Evolutionary conservation across 2,113 vertebrate genomes (phyloP).

Genomic region (Synchiropus splendidus): DNA sequence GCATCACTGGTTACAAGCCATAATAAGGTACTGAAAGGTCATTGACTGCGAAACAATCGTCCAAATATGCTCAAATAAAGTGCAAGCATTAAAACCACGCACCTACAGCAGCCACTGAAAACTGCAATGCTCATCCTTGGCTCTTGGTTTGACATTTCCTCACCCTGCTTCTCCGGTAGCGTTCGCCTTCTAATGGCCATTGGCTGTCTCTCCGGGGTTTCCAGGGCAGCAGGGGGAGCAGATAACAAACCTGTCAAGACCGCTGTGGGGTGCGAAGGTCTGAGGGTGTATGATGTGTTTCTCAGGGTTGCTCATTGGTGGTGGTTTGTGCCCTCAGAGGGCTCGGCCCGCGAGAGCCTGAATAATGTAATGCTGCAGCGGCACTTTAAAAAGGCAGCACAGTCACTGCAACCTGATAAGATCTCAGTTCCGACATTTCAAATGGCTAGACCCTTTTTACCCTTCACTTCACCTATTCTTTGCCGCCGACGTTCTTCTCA

Average conservation of each 20-base stretch:
- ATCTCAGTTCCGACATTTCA: constrained; percentile 67
- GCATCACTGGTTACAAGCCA: no score
- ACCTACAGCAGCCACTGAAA: no score
- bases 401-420: constrained; percentile 69
- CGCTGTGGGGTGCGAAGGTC: constrained; percentile 56
- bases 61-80: constrained; percentile 15
- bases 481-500: constrained; percentile 23
- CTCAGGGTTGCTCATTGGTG: constrained; percentile 33
- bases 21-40: no score
- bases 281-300: constrained; percentile 74
- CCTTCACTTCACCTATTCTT: constrained; percentile 52
- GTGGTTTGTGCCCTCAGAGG: constrained; percentile 69
- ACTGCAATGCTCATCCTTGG: constrained; percentile 83
- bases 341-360: constrained; percentile 49
- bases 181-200: constrained; percentile 69
- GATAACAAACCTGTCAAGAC: constrained; percentile 87
- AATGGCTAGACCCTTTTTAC: constrained; percentile 61
- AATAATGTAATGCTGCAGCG: constrained; percentile 64
- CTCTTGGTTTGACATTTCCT: constrained; percentile 86
- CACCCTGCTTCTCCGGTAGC: constrained; percentile 70
- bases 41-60: no score
- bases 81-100: no score
- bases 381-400: constrained; percentile 62
- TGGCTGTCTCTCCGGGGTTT: constrained; percentile 73
- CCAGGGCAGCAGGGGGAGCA: constrained; percentile 73